These are phyloP conservation scores for Lophochroa leadbeateri DNA, from an alignment of 2,113 vertebrate genomes.

Conservation along the genomic window DNA sequence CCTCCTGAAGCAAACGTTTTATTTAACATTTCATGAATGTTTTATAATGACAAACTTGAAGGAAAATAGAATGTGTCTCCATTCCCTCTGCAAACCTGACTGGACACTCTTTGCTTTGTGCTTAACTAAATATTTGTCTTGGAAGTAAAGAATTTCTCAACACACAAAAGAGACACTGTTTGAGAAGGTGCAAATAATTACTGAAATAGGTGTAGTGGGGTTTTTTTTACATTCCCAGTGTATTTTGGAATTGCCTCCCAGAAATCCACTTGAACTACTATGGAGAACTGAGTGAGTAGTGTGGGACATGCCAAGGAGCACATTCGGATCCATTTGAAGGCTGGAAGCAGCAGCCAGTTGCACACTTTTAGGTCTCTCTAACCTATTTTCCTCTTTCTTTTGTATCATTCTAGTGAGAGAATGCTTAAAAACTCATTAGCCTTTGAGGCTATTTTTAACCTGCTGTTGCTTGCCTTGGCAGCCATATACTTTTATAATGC, in stretches of 20 bases:
- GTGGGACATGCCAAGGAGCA: not conserved
- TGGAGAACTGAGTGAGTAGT: not conserved
- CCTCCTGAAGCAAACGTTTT: constrained; percentile 35
- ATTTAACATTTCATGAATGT: constrained; percentile 21
- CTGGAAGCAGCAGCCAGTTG: not conserved
- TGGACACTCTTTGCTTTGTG: constrained; percentile 59
- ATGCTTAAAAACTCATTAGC: not conserved
- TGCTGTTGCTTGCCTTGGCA: not conserved
- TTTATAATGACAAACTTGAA: constrained; percentile 52
- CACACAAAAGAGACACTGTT: constrained; percentile 61
- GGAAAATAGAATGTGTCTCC: constrained; percentile 24
- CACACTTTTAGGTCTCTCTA: not conserved
- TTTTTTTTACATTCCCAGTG: not conserved
- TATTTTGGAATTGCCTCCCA: not conserved
- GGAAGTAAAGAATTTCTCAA: constrained; percentile 60
- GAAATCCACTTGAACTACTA: not conserved
- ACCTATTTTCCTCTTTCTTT: not conserved
- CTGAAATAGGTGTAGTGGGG: not conserved
- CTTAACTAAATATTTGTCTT: constrained; percentile 74
- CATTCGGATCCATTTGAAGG: fast-evolving
- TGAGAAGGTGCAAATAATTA: constrained; percentile 64
- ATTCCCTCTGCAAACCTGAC: constrained; percentile 17
- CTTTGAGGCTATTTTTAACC: constrained; percentile 1
- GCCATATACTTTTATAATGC: fast-evolving
- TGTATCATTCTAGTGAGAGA: not conserved